Conservation (phyloP, 2,797 vertebrate genomes). For the Malacoraja senta region DNA sequence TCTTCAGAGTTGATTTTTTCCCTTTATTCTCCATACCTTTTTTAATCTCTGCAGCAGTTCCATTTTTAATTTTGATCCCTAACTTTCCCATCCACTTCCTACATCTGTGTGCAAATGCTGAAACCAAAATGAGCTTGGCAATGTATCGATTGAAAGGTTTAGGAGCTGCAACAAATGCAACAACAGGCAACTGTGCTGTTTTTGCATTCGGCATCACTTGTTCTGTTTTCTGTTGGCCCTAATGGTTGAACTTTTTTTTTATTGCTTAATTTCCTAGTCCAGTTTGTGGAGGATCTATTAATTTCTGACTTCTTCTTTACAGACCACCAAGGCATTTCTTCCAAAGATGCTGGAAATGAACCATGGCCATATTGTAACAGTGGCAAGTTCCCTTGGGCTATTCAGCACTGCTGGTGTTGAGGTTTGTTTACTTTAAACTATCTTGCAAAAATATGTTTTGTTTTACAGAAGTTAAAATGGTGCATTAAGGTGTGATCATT, state of each 20-base stretch:
- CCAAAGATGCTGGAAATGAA: constrained; percentile 99
- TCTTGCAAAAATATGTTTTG: not conserved
- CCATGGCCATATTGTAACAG: constrained; percentile 95
- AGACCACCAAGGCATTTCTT: constrained; percentile 99
- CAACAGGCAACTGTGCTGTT: too few relatives aligned
- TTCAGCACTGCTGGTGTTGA: constrained; percentile 99
- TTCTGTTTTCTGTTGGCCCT: too few relatives aligned
- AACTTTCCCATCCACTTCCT: not conserved
- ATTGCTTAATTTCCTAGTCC: not conserved
- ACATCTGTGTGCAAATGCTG: not conserved
- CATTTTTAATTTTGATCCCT: not conserved
- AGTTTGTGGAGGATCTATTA: not conserved
- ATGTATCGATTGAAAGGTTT: not conserved
- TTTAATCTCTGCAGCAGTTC: not conserved
- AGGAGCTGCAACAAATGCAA: too few relatives aligned
- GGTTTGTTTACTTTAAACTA: constrained; percentile 66
- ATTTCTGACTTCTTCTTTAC: constrained; percentile 41
- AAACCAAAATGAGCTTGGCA: constrained; percentile 32
- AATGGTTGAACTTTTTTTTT: not conserved
- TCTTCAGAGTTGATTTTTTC: not conserved
- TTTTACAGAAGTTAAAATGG: too few relatives aligned
- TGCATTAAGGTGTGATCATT: not conserved
- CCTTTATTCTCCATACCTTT: not conserved
- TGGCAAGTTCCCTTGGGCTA: constrained; percentile 93
- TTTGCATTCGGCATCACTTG: too few relatives aligned